Percentiles rank a stretch among this genome's conserved stretches.
phyloP scores from a whole-genome alignment of 2,113 vertebrate species.

The Austrofundulus limnaeus region DNA sequence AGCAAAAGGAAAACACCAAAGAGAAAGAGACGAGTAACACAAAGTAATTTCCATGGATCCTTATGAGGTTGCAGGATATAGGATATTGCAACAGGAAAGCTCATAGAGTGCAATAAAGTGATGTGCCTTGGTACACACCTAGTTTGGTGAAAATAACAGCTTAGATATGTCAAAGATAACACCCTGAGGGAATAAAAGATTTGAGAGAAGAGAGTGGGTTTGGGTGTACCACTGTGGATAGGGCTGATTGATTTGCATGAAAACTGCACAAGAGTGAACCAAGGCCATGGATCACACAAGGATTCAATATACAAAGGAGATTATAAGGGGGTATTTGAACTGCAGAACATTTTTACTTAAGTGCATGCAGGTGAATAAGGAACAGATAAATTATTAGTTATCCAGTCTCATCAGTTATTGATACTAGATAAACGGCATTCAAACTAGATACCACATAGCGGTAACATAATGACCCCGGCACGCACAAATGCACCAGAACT shows the following conservation, averaged over 20 bases:
- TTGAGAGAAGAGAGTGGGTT: neutral
- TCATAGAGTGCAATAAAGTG: slow-evolving; percentile 10
- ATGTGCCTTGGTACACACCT: neutral
- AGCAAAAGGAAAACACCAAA: neutral
- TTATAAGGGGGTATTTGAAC: too few species aligned
- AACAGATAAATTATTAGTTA: too few species aligned
- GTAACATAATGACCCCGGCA: too few species aligned
- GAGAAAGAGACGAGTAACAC: neutral
- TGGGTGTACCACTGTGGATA: neutral
- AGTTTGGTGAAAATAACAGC: slow-evolving; percentile 2
- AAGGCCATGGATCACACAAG: neutral
- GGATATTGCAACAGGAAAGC: neutral
- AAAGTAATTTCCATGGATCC: neutral
- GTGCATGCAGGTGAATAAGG: too few species aligned
- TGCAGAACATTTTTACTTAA: too few species aligned
- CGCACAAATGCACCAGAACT: too few species aligned
- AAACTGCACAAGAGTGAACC: neutral
- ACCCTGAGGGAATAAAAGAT: neutral
- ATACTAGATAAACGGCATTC: too few species aligned
- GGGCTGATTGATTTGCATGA: neutral
- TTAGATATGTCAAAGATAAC: neutral
- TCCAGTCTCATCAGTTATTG: too few species aligned
- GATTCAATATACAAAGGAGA: too few species aligned
- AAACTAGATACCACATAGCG: too few species aligned
- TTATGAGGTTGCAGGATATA: slow-evolving; percentile 3